Base-by-base conservation (phyloP, 2,888 invertebrate species). In the Leucophenga maculata region DNA sequence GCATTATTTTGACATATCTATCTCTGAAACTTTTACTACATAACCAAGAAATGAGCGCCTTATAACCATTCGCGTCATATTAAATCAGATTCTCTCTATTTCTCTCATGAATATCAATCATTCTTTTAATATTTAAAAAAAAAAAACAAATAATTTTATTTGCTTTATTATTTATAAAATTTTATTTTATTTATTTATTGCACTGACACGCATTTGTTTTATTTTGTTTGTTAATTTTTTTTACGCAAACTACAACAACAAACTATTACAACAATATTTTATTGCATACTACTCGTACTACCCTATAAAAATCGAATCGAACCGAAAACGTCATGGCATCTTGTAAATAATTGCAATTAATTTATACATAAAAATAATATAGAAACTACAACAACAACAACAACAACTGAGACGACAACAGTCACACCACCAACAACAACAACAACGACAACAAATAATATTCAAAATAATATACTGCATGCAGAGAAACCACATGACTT, bases 251-350 rank as follows among this genome's bases (percentile, higher is more conserved):
- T 39, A 26, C 26, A 22, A 55, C 18, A 11, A 50, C 31, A 59
- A 59, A 32, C 32, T 11, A 26, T 26, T 39, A 39, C 39, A 39
- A 39, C 39, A 39, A 39, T 32, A 32, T 39, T 13, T 60, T 44
- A 26, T 50, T 59, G 26, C 59, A 65, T 67, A 18, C 18, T 44
- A 18, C 54, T 18, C 54, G 16, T 72, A 80, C 75, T 73, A 80
- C 75, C 26, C 32, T 26, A 74, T 67, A 64, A 50, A 69, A 67
- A 64, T 31, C 14, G 14, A 60, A 60, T 60, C 18, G 68, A 73
- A 75, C 72, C 68, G 74, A 76, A 77, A 83, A 82, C 79, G 78
- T 84, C 74, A 80, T 85, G 80, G 80, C 81, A 83, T 85, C 8
- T 80, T 85, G 85, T 85, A 85, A 77, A 85, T 83, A 85, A 74